Conservation (phyloP, 2,113 vertebrate species). For the Ondatra zibethicus region DNA sequence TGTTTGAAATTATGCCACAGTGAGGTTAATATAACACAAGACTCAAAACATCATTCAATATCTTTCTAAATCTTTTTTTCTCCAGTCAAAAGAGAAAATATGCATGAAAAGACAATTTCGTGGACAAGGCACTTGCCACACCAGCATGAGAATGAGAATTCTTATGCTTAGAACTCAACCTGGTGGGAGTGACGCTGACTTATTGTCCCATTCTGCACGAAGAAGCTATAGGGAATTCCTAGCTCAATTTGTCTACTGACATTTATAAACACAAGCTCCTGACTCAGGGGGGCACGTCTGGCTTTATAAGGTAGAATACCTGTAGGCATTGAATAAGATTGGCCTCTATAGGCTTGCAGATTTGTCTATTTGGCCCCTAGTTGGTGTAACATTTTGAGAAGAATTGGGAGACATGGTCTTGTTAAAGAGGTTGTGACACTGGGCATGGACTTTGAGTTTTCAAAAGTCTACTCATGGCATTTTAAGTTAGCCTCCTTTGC, state of each 20-base stretch:
- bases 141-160: not conserved
- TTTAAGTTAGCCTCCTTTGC: not conserved
- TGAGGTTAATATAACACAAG: not conserved
- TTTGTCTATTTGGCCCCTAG: not conserved
- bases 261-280: too few relatives aligned
- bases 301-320: not conserved
- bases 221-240: too few relatives aligned
- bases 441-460: not conserved
- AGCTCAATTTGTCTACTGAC: not conserved
- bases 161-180: not conserved
- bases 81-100: not conserved
- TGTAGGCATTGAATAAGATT: not conserved
- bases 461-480: not conserved
- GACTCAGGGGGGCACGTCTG: not conserved
- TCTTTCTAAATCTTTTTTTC: not conserved
- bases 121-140: not conserved
- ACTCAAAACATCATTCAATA: not conserved
- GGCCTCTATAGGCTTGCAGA: accelerated
- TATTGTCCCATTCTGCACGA: not conserved
- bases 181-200: too few relatives aligned
- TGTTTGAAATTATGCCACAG: not conserved
- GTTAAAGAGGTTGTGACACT: not conserved
- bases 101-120: not conserved
- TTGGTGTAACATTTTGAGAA: not conserved
- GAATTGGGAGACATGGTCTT: not conserved